Conservation (phyloP, 2,888 invertebrate species). For the Dicyrtoma fusca region DNA sequence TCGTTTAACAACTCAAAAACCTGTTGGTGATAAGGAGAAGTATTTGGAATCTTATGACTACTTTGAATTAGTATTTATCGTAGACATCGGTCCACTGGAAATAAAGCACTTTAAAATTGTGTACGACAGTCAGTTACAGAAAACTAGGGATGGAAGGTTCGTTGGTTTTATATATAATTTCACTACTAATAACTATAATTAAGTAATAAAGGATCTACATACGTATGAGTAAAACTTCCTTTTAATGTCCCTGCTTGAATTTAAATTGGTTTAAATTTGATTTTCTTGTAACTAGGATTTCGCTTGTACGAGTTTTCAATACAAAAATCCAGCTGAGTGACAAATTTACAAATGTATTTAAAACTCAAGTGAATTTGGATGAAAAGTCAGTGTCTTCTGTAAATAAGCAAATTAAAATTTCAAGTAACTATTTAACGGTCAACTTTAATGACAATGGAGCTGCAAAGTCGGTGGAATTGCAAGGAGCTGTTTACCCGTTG, state of each 20-base stretch:
- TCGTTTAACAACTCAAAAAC: too few relatives aligned
- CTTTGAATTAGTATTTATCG: slow-evolving; percentile 78
- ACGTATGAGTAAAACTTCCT: too few relatives aligned
- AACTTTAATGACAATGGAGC: slow-evolving; percentile 50
- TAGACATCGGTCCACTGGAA: slow-evolving; percentile 75
- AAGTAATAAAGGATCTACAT: too few relatives aligned
- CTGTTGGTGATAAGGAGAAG: too few relatives aligned
- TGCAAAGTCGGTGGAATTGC: slow-evolving; percentile 41
- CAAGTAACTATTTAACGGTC: slow-evolving; percentile 44
- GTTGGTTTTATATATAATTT: too few relatives aligned
- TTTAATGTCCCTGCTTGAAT: too few relatives aligned
- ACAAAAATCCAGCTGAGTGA: neutral
- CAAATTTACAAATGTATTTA: neutral
- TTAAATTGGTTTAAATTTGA: too few relatives aligned
- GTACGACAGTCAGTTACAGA: neutral
- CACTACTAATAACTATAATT: too few relatives aligned
- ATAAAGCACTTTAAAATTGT: slow-evolving; percentile 60
- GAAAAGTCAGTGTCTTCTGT: neutral
- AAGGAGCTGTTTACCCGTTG: neutral
- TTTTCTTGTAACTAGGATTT: too few relatives aligned
- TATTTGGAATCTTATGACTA: too few relatives aligned
- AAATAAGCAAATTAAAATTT: slow-evolving; percentile 39
- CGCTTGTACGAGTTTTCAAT: slow-evolving; percentile 10
- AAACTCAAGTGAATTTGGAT: neutral
- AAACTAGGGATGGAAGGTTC: too few relatives aligned